These are phyloP conservation scores for Hemiscyllium ocellatum DNA, from an alignment of 2,113 vertebrate genomes.

Conservation along the genomic window DNA sequence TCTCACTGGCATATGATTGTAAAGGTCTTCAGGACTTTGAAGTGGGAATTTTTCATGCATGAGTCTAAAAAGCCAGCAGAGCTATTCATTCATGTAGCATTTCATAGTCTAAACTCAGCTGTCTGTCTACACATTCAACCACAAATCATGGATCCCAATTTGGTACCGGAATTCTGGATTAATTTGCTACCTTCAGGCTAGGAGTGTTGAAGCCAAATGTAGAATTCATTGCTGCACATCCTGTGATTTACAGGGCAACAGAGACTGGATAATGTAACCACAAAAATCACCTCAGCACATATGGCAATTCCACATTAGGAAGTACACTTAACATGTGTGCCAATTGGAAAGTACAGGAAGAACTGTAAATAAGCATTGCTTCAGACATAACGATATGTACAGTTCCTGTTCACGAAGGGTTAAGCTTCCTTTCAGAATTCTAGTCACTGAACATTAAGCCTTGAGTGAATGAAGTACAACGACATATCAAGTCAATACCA, in stretches of 20 bases:
- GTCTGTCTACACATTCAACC: neutral
- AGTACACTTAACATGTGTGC: neutral
- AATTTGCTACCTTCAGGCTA: neutral
- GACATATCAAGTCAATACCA: neutral
- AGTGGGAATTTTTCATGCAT: neutral
- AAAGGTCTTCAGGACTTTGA: neutral
- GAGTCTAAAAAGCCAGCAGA: neutral
- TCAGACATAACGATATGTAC: neutral
- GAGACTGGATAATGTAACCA: neutral
- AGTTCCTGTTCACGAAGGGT: neutral
- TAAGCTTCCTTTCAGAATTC: slow-evolving; percentile 31
- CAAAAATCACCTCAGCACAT: neutral
- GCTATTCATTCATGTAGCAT: neutral
- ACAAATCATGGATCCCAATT: neutral
- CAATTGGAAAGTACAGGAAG: neutral
- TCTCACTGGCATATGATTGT: neutral
- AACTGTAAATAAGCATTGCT: neutral
- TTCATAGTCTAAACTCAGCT: neutral
- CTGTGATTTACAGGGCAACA: neutral
- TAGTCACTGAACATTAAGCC: neutral
- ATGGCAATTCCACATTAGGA: neutral
- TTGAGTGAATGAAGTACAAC: slow-evolving; percentile 1
- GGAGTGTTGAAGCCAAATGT: neutral
- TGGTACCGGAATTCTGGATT: neutral
- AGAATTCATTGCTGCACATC: neutral